Conservation (phyloP, 2,888 invertebrate genomes). For the Anodontia alba region DNA sequence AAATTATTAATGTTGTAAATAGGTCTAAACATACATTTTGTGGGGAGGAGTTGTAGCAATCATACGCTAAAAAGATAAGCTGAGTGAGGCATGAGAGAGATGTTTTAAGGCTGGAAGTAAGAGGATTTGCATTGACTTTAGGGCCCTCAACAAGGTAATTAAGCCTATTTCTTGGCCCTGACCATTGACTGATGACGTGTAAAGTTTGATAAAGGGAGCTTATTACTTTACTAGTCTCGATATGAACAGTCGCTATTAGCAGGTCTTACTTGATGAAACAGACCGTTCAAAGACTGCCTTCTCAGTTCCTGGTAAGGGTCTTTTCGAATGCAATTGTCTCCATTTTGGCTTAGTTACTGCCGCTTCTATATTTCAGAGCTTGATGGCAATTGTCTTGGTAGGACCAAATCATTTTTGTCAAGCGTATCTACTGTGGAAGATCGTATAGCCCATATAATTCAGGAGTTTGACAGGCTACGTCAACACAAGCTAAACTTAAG, state of each 20-base stretch:
- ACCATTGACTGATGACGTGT: slow-evolving; percentile 35
- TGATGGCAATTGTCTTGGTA: slow-evolving; percentile 39
- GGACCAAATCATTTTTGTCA: slow-evolving; percentile 27
- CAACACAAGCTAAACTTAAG: slow-evolving; percentile 33
- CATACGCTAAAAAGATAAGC: too few relatives aligned
- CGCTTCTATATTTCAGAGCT: slow-evolving; percentile 30
- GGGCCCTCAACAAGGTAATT: slow-evolving; percentile 23
- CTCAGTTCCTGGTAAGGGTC: slow-evolving; percentile 23
- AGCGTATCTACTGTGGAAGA: too few relatives aligned
- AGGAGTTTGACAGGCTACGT: slow-evolving; percentile 44
- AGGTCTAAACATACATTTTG: not conserved
- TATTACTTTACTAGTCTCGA: slow-evolving; percentile 39
- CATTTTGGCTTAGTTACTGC: slow-evolving; percentile 41
- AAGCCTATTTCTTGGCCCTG: slow-evolving; percentile 22
- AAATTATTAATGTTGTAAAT: not conserved
- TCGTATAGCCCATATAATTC: slow-evolving; percentile 37
- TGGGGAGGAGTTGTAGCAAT: too few relatives aligned
- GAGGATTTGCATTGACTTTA: slow-evolving; percentile 31
- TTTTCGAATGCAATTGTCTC: slow-evolving; percentile 48
- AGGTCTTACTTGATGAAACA: slow-evolving; percentile 40
- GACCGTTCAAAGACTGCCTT: slow-evolving; percentile 54
- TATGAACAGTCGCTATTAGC: slow-evolving; percentile 60
- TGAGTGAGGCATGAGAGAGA: too few relatives aligned
- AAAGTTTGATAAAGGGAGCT: slow-evolving; percentile 32
- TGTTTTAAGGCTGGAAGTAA: slow-evolving; percentile 27